phyloP scores from a whole-genome alignment of 2,888 invertebrate species.

The Scotopteryx bipunctaria region DNA sequence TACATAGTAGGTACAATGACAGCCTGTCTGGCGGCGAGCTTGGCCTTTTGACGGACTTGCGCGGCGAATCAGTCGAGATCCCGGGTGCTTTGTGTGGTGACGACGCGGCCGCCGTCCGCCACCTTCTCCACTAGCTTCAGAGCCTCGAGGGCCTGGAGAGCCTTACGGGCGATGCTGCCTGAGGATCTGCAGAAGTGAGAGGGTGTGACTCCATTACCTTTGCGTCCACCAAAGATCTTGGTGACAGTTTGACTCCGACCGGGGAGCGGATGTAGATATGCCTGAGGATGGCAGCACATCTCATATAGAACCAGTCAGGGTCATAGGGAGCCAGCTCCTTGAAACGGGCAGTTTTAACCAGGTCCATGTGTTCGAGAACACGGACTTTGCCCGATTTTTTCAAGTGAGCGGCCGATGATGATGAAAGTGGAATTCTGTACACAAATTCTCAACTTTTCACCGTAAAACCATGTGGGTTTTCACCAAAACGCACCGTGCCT shows the following conservation, averaged over 20 bases:
- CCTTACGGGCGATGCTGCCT: constrained; percentile 95
- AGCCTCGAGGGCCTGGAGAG: constrained; percentile 95
- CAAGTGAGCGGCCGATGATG: constrained; percentile 95
- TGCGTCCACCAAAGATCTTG: constrained; percentile 98
- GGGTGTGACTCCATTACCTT: constrained; percentile 97
- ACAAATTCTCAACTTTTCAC: constrained; percentile 42
- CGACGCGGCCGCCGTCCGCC: constrained; percentile 93
- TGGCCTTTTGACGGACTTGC: constrained; percentile 91
- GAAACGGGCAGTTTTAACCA: constrained; percentile 97
- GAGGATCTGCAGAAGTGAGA: constrained; percentile 97
- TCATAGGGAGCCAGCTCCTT: constrained; percentile 99
- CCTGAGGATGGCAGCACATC: constrained; percentile 96
- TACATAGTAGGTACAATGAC: constrained; percentile 80
- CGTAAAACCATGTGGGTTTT: constrained; percentile 70
- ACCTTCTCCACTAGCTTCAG: constrained; percentile 97
- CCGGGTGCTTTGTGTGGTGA: constrained; percentile 95
- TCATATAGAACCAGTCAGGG: constrained; percentile 98
- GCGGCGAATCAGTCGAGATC: constrained; percentile 99
- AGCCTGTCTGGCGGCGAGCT: constrained; percentile 82
- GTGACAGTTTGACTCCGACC: constrained; percentile 97
- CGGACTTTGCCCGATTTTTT: constrained; percentile 99
- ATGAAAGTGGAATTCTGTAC: constrained; percentile 19
- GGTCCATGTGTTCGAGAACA: constrained; percentile 98
- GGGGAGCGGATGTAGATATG: constrained; percentile 98
- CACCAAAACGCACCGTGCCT: constrained; percentile 73